These are phyloP conservation scores for Hemichromis elongatus DNA, from an alignment of 2,113 vertebrate genomes.

Conservation along the genomic window DNA sequence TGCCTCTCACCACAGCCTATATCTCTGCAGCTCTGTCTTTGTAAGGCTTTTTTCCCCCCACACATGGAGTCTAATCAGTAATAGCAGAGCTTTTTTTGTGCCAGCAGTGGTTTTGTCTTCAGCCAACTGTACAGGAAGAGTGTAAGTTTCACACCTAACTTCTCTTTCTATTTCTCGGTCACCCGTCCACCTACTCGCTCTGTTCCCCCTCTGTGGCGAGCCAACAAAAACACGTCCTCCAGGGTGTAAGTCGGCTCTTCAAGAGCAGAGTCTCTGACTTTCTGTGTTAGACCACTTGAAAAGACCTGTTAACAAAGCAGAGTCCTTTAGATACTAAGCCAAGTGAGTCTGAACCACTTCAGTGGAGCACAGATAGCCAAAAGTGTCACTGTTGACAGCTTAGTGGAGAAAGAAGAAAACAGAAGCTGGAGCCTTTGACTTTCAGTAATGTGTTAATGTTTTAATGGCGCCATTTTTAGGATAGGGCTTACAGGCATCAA, in stretches of 20 bases:
- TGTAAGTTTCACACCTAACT: constrained; percentile 5
- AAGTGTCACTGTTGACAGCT: not conserved
- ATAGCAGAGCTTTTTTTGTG: not conserved
- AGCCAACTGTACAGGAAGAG: not conserved
- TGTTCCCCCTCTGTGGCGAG: not conserved
- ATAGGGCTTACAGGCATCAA: rapidly evolving
- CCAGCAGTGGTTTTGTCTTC: not conserved
- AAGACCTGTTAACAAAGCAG: constrained; percentile 56
- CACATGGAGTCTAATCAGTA: not conserved
- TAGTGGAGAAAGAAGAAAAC: not conserved
- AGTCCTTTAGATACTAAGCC: constrained; percentile 53
- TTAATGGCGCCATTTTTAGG: not conserved
- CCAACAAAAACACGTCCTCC: constrained; percentile 16
- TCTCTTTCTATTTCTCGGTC: not conserved
- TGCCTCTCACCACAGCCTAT: not conserved
- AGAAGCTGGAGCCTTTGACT: not conserved
- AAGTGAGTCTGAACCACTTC: constrained; percentile 40
- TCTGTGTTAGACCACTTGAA: constrained; percentile 48
- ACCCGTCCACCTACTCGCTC: not conserved
- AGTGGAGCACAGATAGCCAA: constrained; percentile 11
- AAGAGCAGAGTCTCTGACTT: not conserved
- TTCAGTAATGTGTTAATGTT: not conserved
- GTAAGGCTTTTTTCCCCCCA: not conserved
- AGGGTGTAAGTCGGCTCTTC: constrained; percentile 23
- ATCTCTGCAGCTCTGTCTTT: not conserved